Percentiles rank a stretch among this genome's conserved stretches.
These are phyloP conservation scores for Indicator maculatus DNA, from an alignment of 2,113 vertebrate genomes.

Conservation along the genomic window DNA sequence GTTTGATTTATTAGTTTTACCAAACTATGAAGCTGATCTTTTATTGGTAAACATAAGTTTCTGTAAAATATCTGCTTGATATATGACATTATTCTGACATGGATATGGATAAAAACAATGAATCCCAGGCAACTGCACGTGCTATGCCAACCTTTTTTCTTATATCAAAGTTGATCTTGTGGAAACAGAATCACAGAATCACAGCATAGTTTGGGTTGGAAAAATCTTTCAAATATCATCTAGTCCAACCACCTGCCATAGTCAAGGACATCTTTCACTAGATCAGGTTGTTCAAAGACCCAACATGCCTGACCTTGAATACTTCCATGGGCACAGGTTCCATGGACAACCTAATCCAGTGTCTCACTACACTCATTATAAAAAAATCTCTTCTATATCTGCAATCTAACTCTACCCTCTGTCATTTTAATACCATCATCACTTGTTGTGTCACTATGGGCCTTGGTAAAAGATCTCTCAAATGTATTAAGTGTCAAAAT, in stretches of 20 bases:
- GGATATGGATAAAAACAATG: neutral
- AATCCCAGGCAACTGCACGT: neutral
- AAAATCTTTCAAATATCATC: neutral
- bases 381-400: neutral
- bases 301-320: neutral
- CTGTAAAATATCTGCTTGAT: neutral
- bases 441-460: neutral
- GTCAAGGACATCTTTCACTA: neutral
- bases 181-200: neutral
- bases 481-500: neutral
- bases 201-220: neutral
- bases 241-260: neutral
- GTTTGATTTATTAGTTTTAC: neutral
- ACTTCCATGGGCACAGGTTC: neutral
- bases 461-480: neutral
- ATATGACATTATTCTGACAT: neutral
- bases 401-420: neutral
- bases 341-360: neutral
- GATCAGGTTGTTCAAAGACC: neutral
- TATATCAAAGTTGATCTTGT: neutral
- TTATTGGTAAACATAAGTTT: neutral
- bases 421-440: neutral
- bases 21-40: neutral
- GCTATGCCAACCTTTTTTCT: neutral
- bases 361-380: neutral